Evolutionary conservation across 2,113 vertebrate genomes (phyloP).

Genomic region (Rhinichthys klamathensis): DNA sequence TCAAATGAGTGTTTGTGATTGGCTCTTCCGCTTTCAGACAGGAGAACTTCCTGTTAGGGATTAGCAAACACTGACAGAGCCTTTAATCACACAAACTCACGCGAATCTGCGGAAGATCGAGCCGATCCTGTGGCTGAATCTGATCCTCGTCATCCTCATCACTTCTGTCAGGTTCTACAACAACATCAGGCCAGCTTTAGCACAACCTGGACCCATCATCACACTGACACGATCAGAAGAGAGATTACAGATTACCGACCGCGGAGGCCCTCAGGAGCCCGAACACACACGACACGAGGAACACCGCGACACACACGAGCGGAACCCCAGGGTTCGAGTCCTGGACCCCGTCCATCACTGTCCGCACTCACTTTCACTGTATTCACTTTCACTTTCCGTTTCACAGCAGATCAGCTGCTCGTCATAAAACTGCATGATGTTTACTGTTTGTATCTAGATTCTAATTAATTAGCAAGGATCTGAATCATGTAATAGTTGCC

Average conservation of each 20-base stretch:
- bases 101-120: not conserved
- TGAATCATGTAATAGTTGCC: not conserved
- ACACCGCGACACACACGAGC: not conserved
- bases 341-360: not conserved
- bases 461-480: too few species aligned
- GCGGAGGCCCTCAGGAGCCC: not conserved
- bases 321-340: accelerated
- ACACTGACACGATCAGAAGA: not conserved
- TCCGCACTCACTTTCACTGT: not conserved
- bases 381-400: not conserved
- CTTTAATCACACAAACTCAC: not conserved
- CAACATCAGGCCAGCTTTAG: not conserved
- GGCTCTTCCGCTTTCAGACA: not conserved
- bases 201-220: not conserved
- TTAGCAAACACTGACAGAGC: not conserved
- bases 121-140: not conserved
- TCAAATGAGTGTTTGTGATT: not conserved
- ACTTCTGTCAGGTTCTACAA: not conserved
- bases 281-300: not conserved
- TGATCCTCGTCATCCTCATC: not conserved
- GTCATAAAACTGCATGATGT: not conserved
- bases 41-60: not conserved
- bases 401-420: not conserved
- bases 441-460: not conserved
- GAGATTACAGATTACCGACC: not conserved